Evolutionary conservation across 2,113 vertebrate species (phyloP).

Genomic region (Hoplias malabaricus): DNA sequence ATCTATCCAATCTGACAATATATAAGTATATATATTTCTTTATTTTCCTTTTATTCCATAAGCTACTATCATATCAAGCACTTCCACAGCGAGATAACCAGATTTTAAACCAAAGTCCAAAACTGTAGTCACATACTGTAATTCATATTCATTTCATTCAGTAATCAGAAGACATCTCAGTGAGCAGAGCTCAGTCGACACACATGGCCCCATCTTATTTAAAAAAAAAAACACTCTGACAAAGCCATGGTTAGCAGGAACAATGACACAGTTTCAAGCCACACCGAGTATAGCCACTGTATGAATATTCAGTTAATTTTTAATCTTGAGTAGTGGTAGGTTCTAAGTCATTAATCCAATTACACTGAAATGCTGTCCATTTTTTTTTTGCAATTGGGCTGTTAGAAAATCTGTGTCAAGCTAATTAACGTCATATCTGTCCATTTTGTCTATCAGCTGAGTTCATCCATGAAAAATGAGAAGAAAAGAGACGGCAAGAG

Average conservation of each 20-base stretch:
- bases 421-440: conserved; percentile 1
- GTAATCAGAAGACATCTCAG: not conserved
- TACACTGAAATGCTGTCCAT: conserved; percentile 47
- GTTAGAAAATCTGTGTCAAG: conserved; percentile 9
- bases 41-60: no score
- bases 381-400: conserved; percentile 23
- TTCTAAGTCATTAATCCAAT: conserved; percentile 46
- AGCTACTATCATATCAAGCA: no score
- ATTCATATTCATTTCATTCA: no score
- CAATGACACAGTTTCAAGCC: conserved; percentile 5
- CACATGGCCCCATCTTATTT: no score
- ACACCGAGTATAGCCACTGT: not conserved
- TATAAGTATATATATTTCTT: no score
- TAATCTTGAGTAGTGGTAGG: not conserved
- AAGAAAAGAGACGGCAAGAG: not conserved
- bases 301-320: not conserved
- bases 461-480: not conserved
- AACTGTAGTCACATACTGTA: no score
- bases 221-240: not conserved
- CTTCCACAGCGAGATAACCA: no score
- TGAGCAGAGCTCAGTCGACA: not conserved
- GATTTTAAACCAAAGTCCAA: no score
- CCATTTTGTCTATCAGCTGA: not conserved
- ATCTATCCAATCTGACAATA: no score
- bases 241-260: conserved; percentile 7